Percentiles rank a stretch among this genome's conserved stretches.
Evolutionary conservation across 2,888 invertebrate species (phyloP).

Genomic region (Mythimna loreyi): DNA sequence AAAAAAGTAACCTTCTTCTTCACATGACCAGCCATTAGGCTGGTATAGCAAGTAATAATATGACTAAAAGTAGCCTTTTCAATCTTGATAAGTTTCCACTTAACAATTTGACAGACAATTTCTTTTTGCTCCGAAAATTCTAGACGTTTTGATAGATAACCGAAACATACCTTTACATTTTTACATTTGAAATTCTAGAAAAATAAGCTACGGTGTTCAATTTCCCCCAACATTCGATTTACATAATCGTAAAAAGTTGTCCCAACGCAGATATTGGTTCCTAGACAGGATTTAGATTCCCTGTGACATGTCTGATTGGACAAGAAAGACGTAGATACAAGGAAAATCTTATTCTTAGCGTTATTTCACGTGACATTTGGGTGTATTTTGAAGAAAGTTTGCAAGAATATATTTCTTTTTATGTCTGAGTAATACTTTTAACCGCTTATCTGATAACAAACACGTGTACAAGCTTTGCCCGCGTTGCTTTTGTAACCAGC

Average conservation of each 20-base stretch:
- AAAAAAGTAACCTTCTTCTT: too few species aligned
- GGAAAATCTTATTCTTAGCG: neutral
- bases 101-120: neutral
- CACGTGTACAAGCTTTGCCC: neutral
- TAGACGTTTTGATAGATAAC: neutral
- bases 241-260: slow-evolving; percentile 3
- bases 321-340: neutral
- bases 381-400: slow-evolving; percentile 4
- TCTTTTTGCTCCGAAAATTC: neutral
- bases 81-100: neutral
- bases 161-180: neutral
- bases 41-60: too few species aligned
- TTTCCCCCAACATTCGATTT: slow-evolving; percentile 4
- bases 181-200: neutral
- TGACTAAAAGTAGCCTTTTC: neutral
- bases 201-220: neutral
- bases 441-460: neutral
- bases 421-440: neutral
- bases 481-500: neutral
- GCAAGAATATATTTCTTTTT: neutral
- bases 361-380: slow-evolving; percentile 4
- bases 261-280: neutral
- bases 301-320: neutral
- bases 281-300: neutral
- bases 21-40: too few species aligned